Evolutionary conservation across 2,888 invertebrate species (phyloP), one percentile per base, ranked within the genome.

Genomic region (Allygus modestus): DNA sequence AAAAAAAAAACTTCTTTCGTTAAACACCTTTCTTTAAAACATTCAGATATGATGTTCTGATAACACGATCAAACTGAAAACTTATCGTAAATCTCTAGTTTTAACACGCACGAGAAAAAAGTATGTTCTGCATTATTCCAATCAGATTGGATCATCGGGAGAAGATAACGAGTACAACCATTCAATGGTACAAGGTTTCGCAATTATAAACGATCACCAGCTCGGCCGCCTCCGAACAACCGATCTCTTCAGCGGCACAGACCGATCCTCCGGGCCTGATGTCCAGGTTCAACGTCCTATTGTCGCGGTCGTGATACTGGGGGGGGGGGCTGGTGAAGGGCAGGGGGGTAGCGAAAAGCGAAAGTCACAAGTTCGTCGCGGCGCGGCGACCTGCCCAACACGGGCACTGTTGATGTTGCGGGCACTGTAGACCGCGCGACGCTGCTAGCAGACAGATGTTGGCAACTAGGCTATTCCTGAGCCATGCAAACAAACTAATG

Each of bases 261-360:
- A 23, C 58, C 1, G 58, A 2, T 1, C 1, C 65, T 65, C 65
- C 28, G 65, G 65, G 1, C n/a, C n/a, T n/a, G 9, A 58, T n/a
- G 58, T 7, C 23, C 58, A 65, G 65, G 65, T 65, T 65, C 65
- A 65, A 65, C 65, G 65, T 0, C 65, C 31, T 58, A 17, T 28
- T 65, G 65, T 65, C 28, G 15, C 31, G 65, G 65, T 28, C 65
- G 17, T 2, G 65, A 28, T 12, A 31, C 4, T 23, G 54, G 54
- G 54, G 65, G 26, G 65, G 65, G 65, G 28, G 65, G 58, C 4
- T 23, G 54, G 54, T 15, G 65, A 7, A 28, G 65, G 65, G 28
- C 31, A 20, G 58, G 58, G 58, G 58, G 23, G 5, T 58, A 0
- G 65, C 58, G 58, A 23, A 58, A 23, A 23, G 2, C 20, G 7